These are phyloP conservation scores for Zalophus californianus DNA, from an alignment of 2,797 vertebrate species.

Conservation along the genomic window DNA sequence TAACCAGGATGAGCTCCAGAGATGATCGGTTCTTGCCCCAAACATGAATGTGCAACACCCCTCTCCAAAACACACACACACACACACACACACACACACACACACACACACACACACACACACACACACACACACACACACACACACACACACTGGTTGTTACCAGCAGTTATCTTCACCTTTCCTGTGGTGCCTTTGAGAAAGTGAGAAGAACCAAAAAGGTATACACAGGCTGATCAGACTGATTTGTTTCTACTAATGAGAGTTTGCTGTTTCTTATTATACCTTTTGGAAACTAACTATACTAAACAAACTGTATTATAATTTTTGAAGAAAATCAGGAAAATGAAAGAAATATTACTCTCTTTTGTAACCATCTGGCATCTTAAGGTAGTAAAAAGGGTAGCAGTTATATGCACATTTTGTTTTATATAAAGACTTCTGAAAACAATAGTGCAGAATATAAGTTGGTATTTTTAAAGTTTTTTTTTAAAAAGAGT, in stretches of 20 bases:
- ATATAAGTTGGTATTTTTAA: neutral
- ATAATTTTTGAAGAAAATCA: neutral
- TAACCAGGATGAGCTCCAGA: neutral
- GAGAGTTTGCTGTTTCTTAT: slow-evolving; percentile 18
- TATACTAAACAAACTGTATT: neutral
- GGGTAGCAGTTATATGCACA: neutral
- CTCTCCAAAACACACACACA: neutral
- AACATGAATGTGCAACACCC: neutral
- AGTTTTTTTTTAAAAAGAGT: neutral
- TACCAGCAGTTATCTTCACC: neutral
- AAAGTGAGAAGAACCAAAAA: neutral
- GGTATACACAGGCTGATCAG: accelerated
- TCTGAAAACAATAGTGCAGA: slow-evolving; percentile 37
- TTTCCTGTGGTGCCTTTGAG: neutral
- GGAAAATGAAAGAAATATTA: slow-evolving; percentile 31
- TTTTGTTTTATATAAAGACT: slow-evolving; percentile 33
- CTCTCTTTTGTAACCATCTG: neutral
- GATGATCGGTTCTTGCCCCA: neutral
- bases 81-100: neutral
- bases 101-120: neutral
- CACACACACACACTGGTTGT: neutral
- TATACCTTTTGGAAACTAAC: slow-evolving; percentile 2
- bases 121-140: neutral
- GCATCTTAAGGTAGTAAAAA: slow-evolving; percentile 25
- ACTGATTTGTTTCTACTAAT: neutral